Evolutionary conservation across 1,140 invertebrate genomes (phyloP).

Genomic region (Drosophila pseudoobscura): DNA sequence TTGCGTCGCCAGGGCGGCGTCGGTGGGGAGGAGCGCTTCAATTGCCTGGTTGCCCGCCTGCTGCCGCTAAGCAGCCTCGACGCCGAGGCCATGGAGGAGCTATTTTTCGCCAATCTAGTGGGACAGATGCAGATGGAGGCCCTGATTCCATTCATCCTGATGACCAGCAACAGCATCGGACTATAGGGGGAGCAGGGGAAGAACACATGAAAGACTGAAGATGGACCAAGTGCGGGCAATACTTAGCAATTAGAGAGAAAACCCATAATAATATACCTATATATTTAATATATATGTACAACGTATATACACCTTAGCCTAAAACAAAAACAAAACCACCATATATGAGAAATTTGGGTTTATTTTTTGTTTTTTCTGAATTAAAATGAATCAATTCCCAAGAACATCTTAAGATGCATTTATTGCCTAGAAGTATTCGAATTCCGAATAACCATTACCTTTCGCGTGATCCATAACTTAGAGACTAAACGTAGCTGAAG

Average conservation of each 20-base stretch:
- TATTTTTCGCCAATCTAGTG: conserved; percentile 95
- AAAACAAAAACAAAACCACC: conserved; percentile 17
- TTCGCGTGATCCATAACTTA: too few relatives aligned
- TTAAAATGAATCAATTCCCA: background rate
- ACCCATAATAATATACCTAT: conserved; percentile 17
- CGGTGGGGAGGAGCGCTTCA: conserved; percentile 65
- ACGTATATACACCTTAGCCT: conserved; percentile 7
- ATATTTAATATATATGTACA: conserved; percentile 18
- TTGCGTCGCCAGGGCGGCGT: conserved; percentile 45
- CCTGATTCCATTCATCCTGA: conserved; percentile 95
- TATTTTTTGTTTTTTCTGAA: conserved; percentile 16
- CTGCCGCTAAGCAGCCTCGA: conserved; percentile 91
- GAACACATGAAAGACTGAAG: conserved; percentile 67
- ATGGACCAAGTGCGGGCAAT: conserved; percentile 71
- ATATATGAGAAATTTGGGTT: conserved; percentile 11
- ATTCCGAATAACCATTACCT: too few relatives aligned
- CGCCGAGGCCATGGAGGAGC: conserved; percentile 92
- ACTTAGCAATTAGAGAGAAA: conserved; percentile 54
- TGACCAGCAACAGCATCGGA: conserved; percentile 86
- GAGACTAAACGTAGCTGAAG: conserved; percentile 13
- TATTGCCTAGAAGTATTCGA: background rate
- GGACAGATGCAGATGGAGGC: conserved; percentile 96
- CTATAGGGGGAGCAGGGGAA: conserved; percentile 26
- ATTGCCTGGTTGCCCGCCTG: conserved; percentile 86
- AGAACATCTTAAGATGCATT: conserved; percentile 6